Percentiles rank a stretch among this genome's conserved stretches.
These are phyloP conservation scores for Teleogryllus occipitalis DNA, from an alignment of 1,140 invertebrate genomes.

Conservation along the genomic window DNA sequence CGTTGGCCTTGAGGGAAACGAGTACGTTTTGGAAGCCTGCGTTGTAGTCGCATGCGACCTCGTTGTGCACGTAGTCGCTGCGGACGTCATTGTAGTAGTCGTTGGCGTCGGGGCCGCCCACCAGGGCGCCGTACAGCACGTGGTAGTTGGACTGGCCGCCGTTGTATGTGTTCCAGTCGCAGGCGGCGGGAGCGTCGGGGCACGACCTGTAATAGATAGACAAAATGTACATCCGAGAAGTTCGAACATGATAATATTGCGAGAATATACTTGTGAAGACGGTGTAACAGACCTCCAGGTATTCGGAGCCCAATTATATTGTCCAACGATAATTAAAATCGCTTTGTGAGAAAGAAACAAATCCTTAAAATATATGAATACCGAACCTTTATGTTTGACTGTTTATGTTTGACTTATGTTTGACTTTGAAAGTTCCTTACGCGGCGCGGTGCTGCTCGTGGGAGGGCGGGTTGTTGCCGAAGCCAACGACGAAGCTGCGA, in stretches of 20 bases:
- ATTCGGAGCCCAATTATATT: too few species aligned
- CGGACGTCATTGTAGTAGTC: conserved; percentile 34
- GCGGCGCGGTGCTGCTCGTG: conserved; percentile 25
- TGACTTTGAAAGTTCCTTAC: too few species aligned
- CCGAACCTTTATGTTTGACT: too few species aligned
- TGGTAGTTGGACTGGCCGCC: conserved; percentile 43
- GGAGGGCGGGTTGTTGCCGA: conserved; percentile 36
- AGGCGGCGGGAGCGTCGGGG: conserved; percentile 39
- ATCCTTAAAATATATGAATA: too few species aligned
- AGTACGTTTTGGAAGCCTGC: conserved; percentile 46
- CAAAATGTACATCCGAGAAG: too few species aligned
- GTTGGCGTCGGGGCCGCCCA: conserved; percentile 24
- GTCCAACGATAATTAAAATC: too few species aligned
- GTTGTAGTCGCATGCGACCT: conserved; percentile 49
- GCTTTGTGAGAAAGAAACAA: too few species aligned
- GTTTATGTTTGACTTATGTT: too few species aligned
- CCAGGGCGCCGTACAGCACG: conserved; percentile 34
- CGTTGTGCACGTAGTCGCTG: conserved; percentile 45
- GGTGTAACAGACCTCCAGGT: too few species aligned
- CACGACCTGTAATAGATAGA: conserved; percentile 34
- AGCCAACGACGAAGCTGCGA: conserved; percentile 40
- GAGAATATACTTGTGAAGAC: too few species aligned
- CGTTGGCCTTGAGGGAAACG: conserved; percentile 33
- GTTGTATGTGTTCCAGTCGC: conserved; percentile 43
- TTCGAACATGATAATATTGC: too few species aligned